Evolutionary conservation across 2,113 vertebrate genomes (phyloP).

Genomic region (Hippopotamus amphibius): DNA sequence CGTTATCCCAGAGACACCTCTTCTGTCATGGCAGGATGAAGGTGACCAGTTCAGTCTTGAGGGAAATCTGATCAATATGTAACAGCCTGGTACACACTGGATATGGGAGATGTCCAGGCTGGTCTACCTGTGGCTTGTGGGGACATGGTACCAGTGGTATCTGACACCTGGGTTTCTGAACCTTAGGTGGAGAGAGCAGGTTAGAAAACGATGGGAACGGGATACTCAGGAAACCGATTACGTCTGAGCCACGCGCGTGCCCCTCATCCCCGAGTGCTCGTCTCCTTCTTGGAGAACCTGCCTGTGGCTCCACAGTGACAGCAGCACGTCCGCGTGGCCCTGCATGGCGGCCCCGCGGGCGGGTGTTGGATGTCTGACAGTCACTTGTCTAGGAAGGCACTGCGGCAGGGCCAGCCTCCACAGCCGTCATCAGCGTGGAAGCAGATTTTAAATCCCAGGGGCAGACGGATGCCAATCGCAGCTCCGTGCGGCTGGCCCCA

Average conservation of each 20-base stretch:
- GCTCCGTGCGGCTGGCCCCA: rapidly evolving
- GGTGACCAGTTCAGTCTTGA: background rate
- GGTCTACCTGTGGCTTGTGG: background rate
- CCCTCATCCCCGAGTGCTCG: rapidly evolving
- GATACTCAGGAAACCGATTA: rapidly evolving
- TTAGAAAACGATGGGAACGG: no score
- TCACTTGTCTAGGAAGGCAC: background rate
- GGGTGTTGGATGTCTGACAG: rapidly evolving
- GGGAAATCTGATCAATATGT: rapidly evolving
- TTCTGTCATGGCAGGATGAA: rapidly evolving
- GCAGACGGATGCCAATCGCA: rapidly evolving
- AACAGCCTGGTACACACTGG: no score
- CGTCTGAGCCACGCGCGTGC: rapidly evolving
- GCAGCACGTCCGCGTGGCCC: rapidly evolving
- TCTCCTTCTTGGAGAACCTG: background rate
- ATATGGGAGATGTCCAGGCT: rapidly evolving
- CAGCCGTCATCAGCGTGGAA: rapidly evolving
- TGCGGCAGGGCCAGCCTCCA: rapidly evolving
- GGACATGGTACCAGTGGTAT: rapidly evolving
- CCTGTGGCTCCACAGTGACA: rapidly evolving
- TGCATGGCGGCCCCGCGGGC: rapidly evolving
- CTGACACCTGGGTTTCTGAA: background rate
- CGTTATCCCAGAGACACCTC: no score
- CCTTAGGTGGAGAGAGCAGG: rapidly evolving
- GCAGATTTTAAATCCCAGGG: background rate